phyloP scores from a whole-genome alignment of 2,888 invertebrate species.

The Agonum fuliginosum region DNA sequence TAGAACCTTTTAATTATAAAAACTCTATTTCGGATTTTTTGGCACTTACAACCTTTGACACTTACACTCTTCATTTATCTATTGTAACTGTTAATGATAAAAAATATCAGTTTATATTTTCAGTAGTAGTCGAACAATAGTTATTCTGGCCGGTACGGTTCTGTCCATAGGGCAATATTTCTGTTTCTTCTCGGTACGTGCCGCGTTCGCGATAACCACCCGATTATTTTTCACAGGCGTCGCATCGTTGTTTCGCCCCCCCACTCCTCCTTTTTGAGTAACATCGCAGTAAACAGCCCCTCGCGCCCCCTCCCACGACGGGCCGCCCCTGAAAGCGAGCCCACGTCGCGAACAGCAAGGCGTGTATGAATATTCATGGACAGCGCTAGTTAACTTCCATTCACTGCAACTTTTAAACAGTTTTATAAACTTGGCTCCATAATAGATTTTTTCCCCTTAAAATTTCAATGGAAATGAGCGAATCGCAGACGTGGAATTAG shows the following conservation, averaged over 20 bases:
- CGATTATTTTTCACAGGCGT: conserved; percentile 54
- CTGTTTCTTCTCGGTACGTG: conserved; percentile 49
- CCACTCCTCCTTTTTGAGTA: no score
- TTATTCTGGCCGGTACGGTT: conserved; percentile 13
- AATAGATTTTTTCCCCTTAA: conserved; percentile 63
- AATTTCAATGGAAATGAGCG: conserved; percentile 68
- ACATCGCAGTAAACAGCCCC: conserved; percentile 6
- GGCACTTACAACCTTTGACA: no score
- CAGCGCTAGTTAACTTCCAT: conserved; percentile 68
- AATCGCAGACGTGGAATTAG: conserved; percentile 69
- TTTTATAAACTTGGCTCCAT: conserved; percentile 59
- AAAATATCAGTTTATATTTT: no score
- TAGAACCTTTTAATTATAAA: no score
- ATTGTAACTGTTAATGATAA: no score
- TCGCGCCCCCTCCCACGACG: conserved; percentile 17
- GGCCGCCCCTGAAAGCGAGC: conserved; percentile 14
- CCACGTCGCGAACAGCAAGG: background rate
- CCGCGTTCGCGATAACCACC: conserved; percentile 39
- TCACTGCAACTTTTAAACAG: conserved; percentile 67
- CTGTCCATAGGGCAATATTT: conserved; percentile 42
- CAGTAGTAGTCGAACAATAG: no score
- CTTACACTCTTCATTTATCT: no score
- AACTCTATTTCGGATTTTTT: no score
- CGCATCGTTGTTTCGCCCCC: conserved; percentile 36
- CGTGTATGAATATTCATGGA: conserved; percentile 68